A percentile compares a stretch with the other conserved stretches of the same genome.
phyloP scores from a whole-genome alignment of 2,888 invertebrate species.

The Noctua comes region DNA sequence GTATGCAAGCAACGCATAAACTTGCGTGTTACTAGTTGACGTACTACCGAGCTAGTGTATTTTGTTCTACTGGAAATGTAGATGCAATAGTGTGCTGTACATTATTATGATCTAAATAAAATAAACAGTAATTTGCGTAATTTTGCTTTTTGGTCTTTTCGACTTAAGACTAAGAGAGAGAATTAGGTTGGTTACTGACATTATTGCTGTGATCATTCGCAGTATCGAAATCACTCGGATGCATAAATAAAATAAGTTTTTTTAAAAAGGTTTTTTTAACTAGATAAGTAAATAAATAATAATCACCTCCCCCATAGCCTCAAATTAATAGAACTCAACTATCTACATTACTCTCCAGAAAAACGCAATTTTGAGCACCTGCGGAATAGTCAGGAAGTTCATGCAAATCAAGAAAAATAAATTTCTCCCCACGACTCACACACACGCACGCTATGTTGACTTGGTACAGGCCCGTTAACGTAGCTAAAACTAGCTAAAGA shows the following conservation, averaged over 20 bases:
- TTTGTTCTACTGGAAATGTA: background rate
- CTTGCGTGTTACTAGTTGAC: constrained; percentile 15
- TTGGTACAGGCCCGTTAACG: too few species aligned
- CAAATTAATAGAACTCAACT: too few species aligned
- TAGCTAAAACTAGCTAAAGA: too few species aligned
- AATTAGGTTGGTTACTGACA: background rate
- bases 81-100: background rate
- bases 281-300: too few species aligned
- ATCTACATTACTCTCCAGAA: too few species aligned
- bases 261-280: too few species aligned
- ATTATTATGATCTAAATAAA: background rate
- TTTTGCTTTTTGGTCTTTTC: background rate
- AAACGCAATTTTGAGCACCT: too few species aligned
- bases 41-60: background rate
- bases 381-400: too few species aligned
- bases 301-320: too few species aligned
- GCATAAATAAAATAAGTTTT: background rate
- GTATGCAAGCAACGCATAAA: constrained; percentile 25
- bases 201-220: background rate
- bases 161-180: background rate
- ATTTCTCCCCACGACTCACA: too few species aligned
- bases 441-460: too few species aligned
- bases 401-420: too few species aligned
- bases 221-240: background rate
- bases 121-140: background rate